Base-by-base conservation (phyloP, 2,113 vertebrate genomes). In the Hydrochoerus hydrochaeris region DNA sequence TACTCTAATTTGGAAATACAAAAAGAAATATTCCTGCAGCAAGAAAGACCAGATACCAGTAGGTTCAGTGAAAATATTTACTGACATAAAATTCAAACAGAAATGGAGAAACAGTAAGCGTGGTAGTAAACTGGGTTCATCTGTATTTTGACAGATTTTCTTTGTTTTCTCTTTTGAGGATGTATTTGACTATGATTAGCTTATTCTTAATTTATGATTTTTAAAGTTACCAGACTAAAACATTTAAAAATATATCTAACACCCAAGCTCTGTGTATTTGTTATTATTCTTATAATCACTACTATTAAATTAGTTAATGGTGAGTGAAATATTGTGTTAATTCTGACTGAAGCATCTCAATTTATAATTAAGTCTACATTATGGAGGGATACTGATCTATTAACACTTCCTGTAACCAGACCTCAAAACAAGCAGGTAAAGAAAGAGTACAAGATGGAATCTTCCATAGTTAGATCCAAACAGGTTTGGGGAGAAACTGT, bases 21-120 rank as follows among this genome's bases (percentile, higher is more conserved):
- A 91, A 91, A 49, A 67, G 65, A 98, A 83, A 86, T 82, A 26
- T 62, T 97, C 80, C 49, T 90, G 78, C 22, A 95, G 78, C 1
- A 95, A 41, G 52, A 94, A 95, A 94, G 81, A 46, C 19, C 20
- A 95, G 73, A 84, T 24, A 30, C 9, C 73, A 52, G 8, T 28
- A n/a, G 87, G 57, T 57, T 71, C 28, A 65, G 24, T 52, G 32
- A 10, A 94, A 97, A 86, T 0, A 52, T 12, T 92, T 92, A 7
- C 12, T 90, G 49, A 87, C 32, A 88, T 65, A 97, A 81, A 97
- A 63, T 38, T 4, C 0, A 93, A 93, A 78, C 6, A 63, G 22
- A 80, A 67, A 3, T 1, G 75, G 88, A 54, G 91, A 90, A 38
- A n/a, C 8, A 91, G 49, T 5, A 16, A 22, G 32, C n/a, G 2